Evolutionary conservation across 2,113 vertebrate genomes (phyloP), one percentile per base, ranked within the genome.

Genomic region (Nothocercus nigrocapillus): DNA sequence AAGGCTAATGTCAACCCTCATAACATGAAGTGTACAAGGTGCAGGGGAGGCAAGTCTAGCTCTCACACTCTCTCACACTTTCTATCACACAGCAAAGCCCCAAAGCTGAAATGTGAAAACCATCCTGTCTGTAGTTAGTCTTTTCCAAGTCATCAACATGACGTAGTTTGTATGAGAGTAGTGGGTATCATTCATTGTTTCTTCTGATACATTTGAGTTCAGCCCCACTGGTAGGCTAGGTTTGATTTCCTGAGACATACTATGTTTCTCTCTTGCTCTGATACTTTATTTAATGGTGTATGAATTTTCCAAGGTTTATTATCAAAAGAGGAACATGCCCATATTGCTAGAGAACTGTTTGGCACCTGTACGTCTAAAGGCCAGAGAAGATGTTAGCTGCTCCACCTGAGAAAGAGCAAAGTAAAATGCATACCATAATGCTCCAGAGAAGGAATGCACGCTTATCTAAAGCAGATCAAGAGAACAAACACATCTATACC

Each of bases 401-500:
- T 21, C 73, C 12, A 15, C 45, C 56, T 45, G 66, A 93, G 70
- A 85, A 85, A 63, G 2, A 76, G 4, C 49, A 49, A 6, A 1
- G 59, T n/a, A 36, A 84, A 84, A 44, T 36, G 63, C 75, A 67
- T 51, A 75, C 53, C 74, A 67, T 32, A 59, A 5, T 27, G 62
- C 49, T 92, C 63, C 89, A 70, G 66, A 80, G 54, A 94, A 76
- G 82, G 82, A 78, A 80, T 16, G 30, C 32, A 89, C 87, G 77
- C 63, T 82, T 97, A 97, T 97, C 96, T 97, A 85, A 97, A 97
- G 94, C 94, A 90, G 62, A 97, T 97, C 93, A 87, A 82, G 82
- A 77, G 93, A 80, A 97, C 87, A 91, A 75, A 95, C 8, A 0
- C 47, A 78, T 68, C 77, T 89, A 72, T 51, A 82, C 89, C 78